Conservation (phyloP, 2,888 invertebrate genomes). For the Pyrrhosoma nymphula region DNA sequence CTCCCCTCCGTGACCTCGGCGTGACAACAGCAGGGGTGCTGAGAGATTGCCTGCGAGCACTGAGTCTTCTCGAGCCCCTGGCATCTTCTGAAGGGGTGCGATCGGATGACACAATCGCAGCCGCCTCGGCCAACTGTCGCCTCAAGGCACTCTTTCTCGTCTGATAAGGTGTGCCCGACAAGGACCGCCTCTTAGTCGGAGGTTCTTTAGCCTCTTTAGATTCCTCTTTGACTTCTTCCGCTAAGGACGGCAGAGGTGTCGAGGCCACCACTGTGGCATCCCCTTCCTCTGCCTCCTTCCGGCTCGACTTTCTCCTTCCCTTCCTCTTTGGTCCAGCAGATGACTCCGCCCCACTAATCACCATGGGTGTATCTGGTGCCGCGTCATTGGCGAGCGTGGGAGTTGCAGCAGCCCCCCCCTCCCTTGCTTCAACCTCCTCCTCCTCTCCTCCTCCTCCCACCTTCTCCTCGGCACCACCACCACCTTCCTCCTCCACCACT, state of each 20-base stretch:
- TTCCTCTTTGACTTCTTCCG: background rate
- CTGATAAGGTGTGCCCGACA: background rate
- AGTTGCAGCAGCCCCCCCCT: background rate
- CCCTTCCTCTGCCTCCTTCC: background rate
- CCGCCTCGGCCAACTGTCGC: background rate
- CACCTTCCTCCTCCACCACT: background rate
- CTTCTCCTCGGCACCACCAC: no score
- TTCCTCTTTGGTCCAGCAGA: background rate
- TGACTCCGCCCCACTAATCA: background rate
- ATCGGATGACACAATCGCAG: background rate
- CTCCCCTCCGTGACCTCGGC: slow-evolving; percentile 10
- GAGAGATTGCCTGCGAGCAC: background rate
- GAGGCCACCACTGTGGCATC: background rate
- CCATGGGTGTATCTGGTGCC: background rate
- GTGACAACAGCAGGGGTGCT: slow-evolving; percentile 12
- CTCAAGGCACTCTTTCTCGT: slow-evolving; percentile 26
- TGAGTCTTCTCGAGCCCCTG: slow-evolving; percentile 31
- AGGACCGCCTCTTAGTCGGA: background rate
- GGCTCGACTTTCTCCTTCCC: slow-evolving; percentile 23
- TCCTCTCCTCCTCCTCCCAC: background rate
- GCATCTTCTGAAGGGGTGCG: background rate
- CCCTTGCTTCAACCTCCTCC: background rate
- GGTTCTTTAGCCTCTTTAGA: background rate
- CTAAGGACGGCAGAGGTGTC: background rate
- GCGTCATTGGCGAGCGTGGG: background rate